Evolutionary conservation across 2,888 invertebrate species (phyloP).

Genomic region (Lypha dubia): DNA sequence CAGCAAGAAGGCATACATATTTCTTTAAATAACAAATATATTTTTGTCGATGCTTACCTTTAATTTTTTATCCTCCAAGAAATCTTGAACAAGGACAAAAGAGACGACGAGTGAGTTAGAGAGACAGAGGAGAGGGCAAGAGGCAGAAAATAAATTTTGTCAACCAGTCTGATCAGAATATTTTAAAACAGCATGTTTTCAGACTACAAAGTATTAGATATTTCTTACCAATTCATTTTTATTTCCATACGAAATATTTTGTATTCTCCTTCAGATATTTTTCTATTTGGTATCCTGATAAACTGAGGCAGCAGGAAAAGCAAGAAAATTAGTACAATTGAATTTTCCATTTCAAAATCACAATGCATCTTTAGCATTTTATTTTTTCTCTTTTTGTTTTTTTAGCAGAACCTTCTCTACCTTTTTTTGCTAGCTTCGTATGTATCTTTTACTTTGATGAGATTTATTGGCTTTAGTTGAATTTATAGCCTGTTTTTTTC

Average conservation of each 20-base stretch:
- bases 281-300: not conserved
- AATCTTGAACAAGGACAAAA: not conserved
- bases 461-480: slow-evolving; percentile 40
- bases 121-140: not conserved
- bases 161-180: not conserved
- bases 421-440: no score
- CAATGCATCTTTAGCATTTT: slow-evolving; percentile 22
- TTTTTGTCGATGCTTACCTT: not conserved
- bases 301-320: not conserved
- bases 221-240: not conserved
- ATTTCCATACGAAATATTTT: not conserved
- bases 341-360: slow-evolving; percentile 52
- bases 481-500: not conserved
- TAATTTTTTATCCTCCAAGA: not conserved
- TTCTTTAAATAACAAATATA: not conserved
- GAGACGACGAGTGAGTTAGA: no score
- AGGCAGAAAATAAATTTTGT: not conserved
- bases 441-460: not conserved
- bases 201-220: not conserved
- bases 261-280: not conserved
- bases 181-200: not conserved
- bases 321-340: slow-evolving; percentile 63
- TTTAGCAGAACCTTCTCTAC: not conserved
- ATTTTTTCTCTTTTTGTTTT: not conserved
- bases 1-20: not conserved